Percentiles rank a stretch among this genome's conserved stretches.
Evolutionary conservation across 2,797 vertebrate species (phyloP).

Genomic region (Gadopsis marmoratus): DNA sequence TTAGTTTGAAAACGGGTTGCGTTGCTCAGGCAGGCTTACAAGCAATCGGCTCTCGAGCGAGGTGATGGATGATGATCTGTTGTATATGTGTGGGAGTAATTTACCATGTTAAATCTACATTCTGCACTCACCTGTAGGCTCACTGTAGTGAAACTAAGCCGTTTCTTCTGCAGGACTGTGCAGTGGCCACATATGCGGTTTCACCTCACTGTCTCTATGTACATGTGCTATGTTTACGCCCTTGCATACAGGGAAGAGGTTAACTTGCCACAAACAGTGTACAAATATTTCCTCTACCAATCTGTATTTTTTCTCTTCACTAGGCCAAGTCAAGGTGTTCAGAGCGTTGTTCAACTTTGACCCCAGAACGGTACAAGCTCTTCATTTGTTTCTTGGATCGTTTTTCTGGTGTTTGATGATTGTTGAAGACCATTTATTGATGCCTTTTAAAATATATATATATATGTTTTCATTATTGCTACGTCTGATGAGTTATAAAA

Average conservation of each 20-base stretch:
- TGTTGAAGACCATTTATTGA: not conserved
- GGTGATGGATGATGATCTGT: slow-evolving; percentile 3
- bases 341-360: slow-evolving; percentile 96
- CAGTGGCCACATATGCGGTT: slow-evolving; percentile 6
- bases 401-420: slow-evolving; percentile 3
- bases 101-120: not conserved
- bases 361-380: slow-evolving; percentile 93
- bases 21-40: not conserved
- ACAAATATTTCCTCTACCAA: not conserved
- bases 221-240: not conserved
- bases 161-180: not conserved
- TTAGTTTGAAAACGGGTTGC: not conserved
- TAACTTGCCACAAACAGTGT: not conserved
- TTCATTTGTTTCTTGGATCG: not conserved
- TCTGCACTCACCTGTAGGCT: not conserved
- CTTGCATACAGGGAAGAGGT: not conserved
- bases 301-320: slow-evolving; percentile 52
- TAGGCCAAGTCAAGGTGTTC: slow-evolving; percentile 98
- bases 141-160: not conserved
- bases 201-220: not conserved
- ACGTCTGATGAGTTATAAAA: not conserved
- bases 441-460: not conserved
- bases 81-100: not conserved
- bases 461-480: no score
- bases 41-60: not conserved